A percentile compares a stretch with the other conserved stretches of the same genome.
Evolutionary conservation across 2,113 vertebrate genomes (phyloP).

Genomic region (Podocnemis expansa): DNA sequence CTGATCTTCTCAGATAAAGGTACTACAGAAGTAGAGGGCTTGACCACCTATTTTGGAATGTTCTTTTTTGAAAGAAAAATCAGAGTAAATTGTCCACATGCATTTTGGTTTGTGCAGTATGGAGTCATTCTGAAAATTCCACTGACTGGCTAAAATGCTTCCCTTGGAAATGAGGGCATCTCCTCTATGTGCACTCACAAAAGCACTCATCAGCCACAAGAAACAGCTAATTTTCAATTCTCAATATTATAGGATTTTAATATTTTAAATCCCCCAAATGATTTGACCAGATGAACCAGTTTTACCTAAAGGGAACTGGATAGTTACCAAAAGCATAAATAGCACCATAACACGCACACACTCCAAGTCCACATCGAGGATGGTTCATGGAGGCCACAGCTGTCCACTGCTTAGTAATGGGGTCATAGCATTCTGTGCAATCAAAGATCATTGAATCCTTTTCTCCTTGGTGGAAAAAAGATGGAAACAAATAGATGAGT

Average conservation of each 20-base stretch:
- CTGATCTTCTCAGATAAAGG: neutral
- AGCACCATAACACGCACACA: slow-evolving; percentile 92
- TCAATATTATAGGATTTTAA: neutral
- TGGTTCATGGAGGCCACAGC: slow-evolving; percentile 93
- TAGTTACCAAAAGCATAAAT: slow-evolving; percentile 94
- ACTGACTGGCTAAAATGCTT: neutral
- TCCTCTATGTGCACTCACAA: neutral
- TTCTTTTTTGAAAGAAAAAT: neutral
- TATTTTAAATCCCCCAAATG: neutral
- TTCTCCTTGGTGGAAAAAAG: slow-evolving; percentile 82
- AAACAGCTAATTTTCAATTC: neutral
- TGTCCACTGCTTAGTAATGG: slow-evolving; percentile 95
- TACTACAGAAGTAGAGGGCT: neutral
- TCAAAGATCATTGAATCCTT: slow-evolving; percentile 98
- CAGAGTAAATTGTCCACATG: neutral
- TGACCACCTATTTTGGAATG: neutral
- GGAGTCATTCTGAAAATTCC: neutral
- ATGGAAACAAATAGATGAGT: neutral
- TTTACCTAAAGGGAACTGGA: slow-evolving; percentile 70
- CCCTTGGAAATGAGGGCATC: neutral
- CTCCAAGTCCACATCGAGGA: slow-evolving; percentile 93
- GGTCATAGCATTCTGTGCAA: slow-evolving; percentile 95
- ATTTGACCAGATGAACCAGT: neutral
- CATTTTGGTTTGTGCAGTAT: neutral
- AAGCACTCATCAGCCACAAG: neutral